phyloP scores from a whole-genome alignment of 53 echinoderm and acorn worm genomes.

The Luidia sarsii region DNA sequence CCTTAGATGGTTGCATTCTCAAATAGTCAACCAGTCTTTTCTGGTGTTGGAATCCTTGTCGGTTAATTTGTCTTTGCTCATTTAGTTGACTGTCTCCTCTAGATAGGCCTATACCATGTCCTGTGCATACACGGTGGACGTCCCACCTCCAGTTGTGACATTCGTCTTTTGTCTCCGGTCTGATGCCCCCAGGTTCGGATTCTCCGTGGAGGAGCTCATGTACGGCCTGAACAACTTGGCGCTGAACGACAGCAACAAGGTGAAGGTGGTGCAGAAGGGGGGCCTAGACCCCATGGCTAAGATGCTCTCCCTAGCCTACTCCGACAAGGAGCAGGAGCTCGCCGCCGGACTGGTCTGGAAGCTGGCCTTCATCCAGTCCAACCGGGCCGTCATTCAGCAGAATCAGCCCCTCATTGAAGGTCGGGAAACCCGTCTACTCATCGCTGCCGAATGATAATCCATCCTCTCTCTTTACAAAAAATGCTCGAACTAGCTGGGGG shows the following conservation, averaged over 20 bases:
- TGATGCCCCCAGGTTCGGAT: slow-evolving; percentile 40
- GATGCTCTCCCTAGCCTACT: slow-evolving; percentile 63
- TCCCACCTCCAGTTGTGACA: no score
- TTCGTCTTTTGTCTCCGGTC: no score
- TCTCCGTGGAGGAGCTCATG: slow-evolving; percentile 78
- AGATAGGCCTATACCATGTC: no score
- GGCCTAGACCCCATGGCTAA: slow-evolving; percentile 65
- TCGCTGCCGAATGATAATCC: not conserved
- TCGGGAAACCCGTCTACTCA: slow-evolving; percentile 40
- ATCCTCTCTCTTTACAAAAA: no score
- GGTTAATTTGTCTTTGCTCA: no score
- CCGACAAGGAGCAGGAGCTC: slow-evolving; percentile 62
- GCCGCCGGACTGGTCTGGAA: slow-evolving; percentile 80
- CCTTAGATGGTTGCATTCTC: no score
- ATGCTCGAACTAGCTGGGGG: no score
- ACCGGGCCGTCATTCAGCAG: slow-evolving; percentile 70
- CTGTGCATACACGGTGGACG: no score
- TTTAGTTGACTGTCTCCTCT: no score
- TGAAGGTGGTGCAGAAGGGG: slow-evolving; percentile 77
- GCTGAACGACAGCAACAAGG: slow-evolving; percentile 84
- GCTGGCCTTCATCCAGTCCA: slow-evolving; percentile 81
- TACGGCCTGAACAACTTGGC: slow-evolving; percentile 86
- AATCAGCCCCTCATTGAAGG: slow-evolving; percentile 72
- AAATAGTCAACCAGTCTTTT: no score
- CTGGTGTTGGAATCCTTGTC: no score